Evolutionary conservation across 2,888 invertebrate genomes (phyloP), one percentile per base, ranked within the genome.

Genomic region (Campopleginae sp.): DNA sequence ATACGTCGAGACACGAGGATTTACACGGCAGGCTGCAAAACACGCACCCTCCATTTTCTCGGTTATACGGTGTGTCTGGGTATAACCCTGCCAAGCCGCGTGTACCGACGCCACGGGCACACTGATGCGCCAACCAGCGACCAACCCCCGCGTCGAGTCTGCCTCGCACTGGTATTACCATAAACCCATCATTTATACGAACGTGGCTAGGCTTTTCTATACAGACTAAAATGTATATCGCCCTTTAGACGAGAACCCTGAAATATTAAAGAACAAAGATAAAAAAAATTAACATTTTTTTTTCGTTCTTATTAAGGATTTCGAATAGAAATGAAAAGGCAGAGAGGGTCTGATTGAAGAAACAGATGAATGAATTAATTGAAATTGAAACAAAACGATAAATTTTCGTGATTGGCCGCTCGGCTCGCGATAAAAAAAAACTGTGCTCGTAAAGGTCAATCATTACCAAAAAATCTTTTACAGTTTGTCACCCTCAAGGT

Each of bases 121-220:
- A 84, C 86, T 84, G 86, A 76, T 70, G 81, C 86, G 86, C 86
- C 87, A 85, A 82, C 81, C 86, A 86, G 83, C 86, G 14, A 58
- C 58, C 58, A 12, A 58, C 85, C 85, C 84, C 87, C 85, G 79
- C 86, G 77, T 86, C 88, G 77, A 82, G 82, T 85, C 87, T 88
- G 85, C 87, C 88, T 88, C 86, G 87, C 88, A 87, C 89, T 82
- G 79, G 89, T 88, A 92, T 93, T 92, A 91, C 92, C 92, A 92
- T 92, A 91, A 92, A 90, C 91, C 90, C 90, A 91, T 92, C 91
- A 89, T 92, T 93, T 91, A 92, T 91, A 90, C 90, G 89, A 88
- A 87, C 88, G 90, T 88, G 88, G 78, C 80, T 86, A 84, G 78
- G 86, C 87, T 86, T 87, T 87, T 86, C 82, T 84, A 84, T 82